phyloP scores from a whole-genome alignment of 2,113 vertebrate species.

The Corythornis vintsioides region DNA sequence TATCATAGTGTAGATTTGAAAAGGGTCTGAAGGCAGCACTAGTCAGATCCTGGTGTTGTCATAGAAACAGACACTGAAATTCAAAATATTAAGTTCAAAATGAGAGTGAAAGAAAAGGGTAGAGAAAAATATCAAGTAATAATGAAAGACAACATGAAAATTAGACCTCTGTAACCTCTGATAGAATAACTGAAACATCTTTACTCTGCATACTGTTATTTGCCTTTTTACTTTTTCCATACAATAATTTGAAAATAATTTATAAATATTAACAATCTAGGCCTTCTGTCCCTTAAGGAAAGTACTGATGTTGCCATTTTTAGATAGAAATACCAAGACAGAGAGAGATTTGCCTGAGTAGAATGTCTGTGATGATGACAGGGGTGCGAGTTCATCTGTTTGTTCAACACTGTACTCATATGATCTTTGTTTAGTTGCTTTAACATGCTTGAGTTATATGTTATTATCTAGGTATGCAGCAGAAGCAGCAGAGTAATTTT shows the following conservation, averaged over 20 bases:
- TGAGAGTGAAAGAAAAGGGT: not conserved
- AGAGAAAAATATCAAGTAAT: not conserved
- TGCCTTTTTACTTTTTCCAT: not conserved
- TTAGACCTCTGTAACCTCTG: not conserved
- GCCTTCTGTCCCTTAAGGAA: no score
- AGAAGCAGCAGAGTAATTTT: no score
- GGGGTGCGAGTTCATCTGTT: no score
- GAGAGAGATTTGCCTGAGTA: no score
- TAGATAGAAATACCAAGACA: no score
- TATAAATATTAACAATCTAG: no score
- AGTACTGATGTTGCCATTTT: no score
- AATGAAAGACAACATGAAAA: not conserved
- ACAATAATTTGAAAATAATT: not conserved
- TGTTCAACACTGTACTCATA: no score
- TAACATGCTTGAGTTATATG: no score
- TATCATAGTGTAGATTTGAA: not conserved
- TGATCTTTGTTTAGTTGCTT: no score
- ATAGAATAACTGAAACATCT: not conserved
- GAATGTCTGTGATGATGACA: no score
- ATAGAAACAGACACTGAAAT: conserved; percentile 66
- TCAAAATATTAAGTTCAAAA: conserved; percentile 44
- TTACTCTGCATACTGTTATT: not conserved
- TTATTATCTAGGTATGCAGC: no score
- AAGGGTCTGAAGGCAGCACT: conserved; percentile 20
- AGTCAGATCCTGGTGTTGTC: conserved; percentile 44